Base-by-base conservation (phyloP, 1,140 invertebrate genomes). In the Mya arenaria region DNA sequence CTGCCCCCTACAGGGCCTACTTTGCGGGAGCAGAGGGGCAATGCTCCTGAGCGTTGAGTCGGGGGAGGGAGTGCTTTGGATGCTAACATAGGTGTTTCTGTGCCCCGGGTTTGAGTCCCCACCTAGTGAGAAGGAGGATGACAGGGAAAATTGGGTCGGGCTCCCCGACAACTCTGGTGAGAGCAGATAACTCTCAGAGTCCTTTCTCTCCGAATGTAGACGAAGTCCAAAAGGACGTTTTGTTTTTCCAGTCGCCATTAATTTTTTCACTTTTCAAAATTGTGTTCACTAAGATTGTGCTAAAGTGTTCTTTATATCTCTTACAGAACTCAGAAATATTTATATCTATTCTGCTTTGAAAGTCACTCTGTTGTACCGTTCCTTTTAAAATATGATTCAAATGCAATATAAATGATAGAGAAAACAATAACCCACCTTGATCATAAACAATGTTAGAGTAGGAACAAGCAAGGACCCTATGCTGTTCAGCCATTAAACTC, bases 181-280 rank as follows among this genome's bases (percentile, higher is more conserved):
- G 28, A 75, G 44, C 41, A 75, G 28, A 65, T 75, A 75, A 62
- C 73, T 75, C n/a, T 41, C 56, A n/a, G 73, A 75, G 17, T 75
- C 73, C 13, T 41, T 36, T 32, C 73, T 63, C 15, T 75, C 60
- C 3, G 73, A 39, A 19, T 60, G 56, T 34, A 75, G 30, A 63
- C 73, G 56, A 23, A 75, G 48, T 23, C 32, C 52, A 32, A 37
- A 32, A n/a, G 44, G 37, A 44, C 41, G 37, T 15, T 10, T 30
- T 65, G 41, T 63, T 28, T 63, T 63, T 15, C 36, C 56, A 44
- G 30, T 62, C n/a, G 73, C 73, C 73, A 75, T 75, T 8, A 15
- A 44, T 62, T 19, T 32, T 62, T 32, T 25, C 15, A 3, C 2
- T 62, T 28, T 4, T 25, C 30, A 62, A 32, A 15, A 15, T 60